Evolutionary conservation across 2,113 vertebrate genomes (phyloP).

Genomic region (Platichthys flesus): DNA sequence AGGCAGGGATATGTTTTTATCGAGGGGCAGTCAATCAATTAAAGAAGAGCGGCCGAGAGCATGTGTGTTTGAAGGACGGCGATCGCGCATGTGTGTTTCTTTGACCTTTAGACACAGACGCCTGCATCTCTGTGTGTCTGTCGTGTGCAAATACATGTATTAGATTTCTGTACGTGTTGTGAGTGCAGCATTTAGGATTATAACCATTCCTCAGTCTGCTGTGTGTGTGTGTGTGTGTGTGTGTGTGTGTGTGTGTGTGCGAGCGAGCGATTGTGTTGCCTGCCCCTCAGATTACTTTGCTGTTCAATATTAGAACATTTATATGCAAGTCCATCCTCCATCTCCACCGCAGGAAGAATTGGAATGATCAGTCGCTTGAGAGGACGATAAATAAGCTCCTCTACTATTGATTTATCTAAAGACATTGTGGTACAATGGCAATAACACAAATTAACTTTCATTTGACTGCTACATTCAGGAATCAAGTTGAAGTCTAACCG

Average conservation of each 20-base stretch:
- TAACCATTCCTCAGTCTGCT: too few species aligned
- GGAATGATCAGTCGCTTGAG: slow-evolving; percentile 54
- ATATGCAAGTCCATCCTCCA: slow-evolving; percentile 42
- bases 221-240: slow-evolving; percentile 7
- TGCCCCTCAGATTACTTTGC: slow-evolving; percentile 49
- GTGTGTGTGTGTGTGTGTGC: neutral
- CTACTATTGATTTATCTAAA: slow-evolving; percentile 51
- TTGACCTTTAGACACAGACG: slow-evolving; percentile 2
- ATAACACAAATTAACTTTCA: slow-evolving; percentile 29
- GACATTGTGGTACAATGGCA: slow-evolving; percentile 21
- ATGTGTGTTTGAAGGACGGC: neutral
- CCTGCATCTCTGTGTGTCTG: neutral
- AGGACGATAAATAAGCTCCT: slow-evolving; percentile 52
- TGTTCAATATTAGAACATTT: slow-evolving; percentile 55
- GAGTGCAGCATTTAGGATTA: too few species aligned
- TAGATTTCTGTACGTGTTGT: neutral
- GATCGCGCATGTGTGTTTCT: neutral
- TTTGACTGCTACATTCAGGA: slow-evolving; percentile 27
- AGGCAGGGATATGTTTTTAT: slow-evolving; percentile 10
- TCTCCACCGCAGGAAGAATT: slow-evolving; percentile 42
- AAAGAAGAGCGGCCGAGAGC: too few species aligned
- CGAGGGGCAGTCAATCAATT: slow-evolving; percentile 31
- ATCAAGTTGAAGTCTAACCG: slow-evolving; percentile 2
- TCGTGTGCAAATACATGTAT: neutral
- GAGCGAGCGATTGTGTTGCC: neutral